phyloP scores from a whole-genome alignment of 2,888 invertebrate species.

The Hydriomena furcata region DNA sequence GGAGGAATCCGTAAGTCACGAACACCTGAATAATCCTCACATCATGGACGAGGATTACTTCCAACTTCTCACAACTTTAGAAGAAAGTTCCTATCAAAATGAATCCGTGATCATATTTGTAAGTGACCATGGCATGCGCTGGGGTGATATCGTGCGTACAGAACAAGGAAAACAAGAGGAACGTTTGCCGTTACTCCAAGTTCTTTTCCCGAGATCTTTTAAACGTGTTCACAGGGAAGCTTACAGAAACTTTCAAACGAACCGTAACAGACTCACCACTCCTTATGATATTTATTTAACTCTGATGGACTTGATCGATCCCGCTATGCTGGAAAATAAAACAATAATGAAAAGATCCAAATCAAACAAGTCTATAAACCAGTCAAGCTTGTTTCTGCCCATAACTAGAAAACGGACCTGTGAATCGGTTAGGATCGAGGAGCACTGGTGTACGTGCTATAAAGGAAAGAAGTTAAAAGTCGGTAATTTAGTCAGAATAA shows the following conservation, averaged over 20 bases:
- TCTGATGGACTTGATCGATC: constrained; percentile 85
- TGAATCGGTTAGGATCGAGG: constrained; percentile 87
- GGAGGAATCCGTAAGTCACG: constrained; percentile 91
- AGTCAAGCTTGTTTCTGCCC: constrained; percentile 88
- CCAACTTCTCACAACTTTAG: constrained; percentile 78
- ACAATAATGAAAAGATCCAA: constrained; percentile 47
- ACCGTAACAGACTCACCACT: constrained; percentile 86
- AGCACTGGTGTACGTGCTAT: constrained; percentile 94
- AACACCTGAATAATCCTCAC: constrained; percentile 88
- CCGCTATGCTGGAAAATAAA: constrained; percentile 43
- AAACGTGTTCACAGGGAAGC: constrained; percentile 82
- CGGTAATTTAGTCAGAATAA: constrained; percentile 73
- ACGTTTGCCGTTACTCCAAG: constrained; percentile 89
- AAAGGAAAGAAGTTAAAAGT: constrained; percentile 74
- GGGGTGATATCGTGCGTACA: constrained; percentile 90
- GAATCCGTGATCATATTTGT: constrained; percentile 87
- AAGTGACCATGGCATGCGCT: constrained; percentile 95
- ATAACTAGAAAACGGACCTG: constrained; percentile 88
- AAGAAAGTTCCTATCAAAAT: constrained; percentile 77
- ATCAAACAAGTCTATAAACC: constrained; percentile 56
- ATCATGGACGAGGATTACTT: constrained; percentile 86
- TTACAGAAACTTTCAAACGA: constrained; percentile 84
- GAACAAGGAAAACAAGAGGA: constrained; percentile 93
- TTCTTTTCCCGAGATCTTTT: constrained; percentile 88
- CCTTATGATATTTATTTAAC: constrained; percentile 92